Evolutionary conservation across 1,140 invertebrate genomes (phyloP).

Genomic region (Psix sp.): DNA sequence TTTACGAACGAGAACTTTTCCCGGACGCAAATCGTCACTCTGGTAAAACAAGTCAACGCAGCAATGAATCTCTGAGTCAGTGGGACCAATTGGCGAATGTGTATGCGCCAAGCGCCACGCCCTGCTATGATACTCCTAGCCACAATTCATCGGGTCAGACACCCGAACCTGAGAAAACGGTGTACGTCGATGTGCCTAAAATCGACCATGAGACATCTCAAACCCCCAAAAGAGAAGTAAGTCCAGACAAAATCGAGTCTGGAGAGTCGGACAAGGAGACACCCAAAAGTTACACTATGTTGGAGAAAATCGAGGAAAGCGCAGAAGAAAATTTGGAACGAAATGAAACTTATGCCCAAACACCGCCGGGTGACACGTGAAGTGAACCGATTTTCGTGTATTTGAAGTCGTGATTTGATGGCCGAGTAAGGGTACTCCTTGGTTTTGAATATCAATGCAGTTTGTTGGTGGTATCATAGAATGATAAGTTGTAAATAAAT

Average conservation of each 20-base stretch:
- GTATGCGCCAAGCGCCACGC: conserved; percentile 78
- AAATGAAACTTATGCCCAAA: conserved; percentile 2
- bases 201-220: conserved; percentile 35
- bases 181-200: conserved; percentile 63
- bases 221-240: conserved; percentile 7
- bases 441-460: conserved; percentile 33
- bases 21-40: conserved; percentile 50
- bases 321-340: background rate
- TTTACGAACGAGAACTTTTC: conserved; percentile 69
- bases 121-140: conserved; percentile 76
- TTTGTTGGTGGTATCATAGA: conserved; percentile 21
- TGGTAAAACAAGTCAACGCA: conserved; percentile 69
- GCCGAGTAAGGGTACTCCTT: conserved; percentile 24
- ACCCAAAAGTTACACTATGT: background rate
- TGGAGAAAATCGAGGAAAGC: conserved; percentile 23
- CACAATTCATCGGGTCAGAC: conserved; percentile 62
- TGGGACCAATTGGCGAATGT: conserved; percentile 78
- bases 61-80: conserved; percentile 68
- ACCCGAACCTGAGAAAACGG: conserved; percentile 63
- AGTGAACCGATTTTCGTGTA: conserved; percentile 17
- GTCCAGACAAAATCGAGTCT: background rate
- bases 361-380: conserved; percentile 18
- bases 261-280: background rate
- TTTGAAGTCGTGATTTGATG: conserved; percentile 24
- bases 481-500: conserved; percentile 39